These are phyloP conservation scores for Eupithecia abbreviata DNA, from an alignment of 2,888 invertebrate species.

Conservation along the genomic window DNA sequence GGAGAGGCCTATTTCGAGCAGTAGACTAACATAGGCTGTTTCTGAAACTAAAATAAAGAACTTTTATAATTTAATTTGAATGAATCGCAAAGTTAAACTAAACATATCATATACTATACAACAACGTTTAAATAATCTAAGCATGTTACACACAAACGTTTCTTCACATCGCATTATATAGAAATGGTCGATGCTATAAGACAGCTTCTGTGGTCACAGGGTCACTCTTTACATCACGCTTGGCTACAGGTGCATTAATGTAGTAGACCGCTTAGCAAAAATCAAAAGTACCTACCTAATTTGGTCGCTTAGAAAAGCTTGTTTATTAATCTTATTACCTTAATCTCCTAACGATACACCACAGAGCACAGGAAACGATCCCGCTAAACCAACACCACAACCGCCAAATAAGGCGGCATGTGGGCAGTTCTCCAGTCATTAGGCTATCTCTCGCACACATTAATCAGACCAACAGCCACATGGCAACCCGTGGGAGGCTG, in stretches of 20 bases:
- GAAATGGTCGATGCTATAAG: neutral
- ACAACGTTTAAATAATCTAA: too few relatives aligned
- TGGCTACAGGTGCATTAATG: neutral
- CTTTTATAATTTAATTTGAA: too few relatives aligned
- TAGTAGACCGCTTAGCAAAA: neutral
- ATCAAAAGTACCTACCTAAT: neutral
- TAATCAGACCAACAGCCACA: neutral
- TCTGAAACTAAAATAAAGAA: too few relatives aligned
- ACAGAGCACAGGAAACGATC: conserved; percentile 1
- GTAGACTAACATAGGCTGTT: too few relatives aligned
- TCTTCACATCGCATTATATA: neutral
- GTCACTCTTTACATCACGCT: too few relatives aligned
- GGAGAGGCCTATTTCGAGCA: too few relatives aligned
- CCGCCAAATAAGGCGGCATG: neutral
- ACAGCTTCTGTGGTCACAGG: neutral
- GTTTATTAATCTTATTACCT: neutral
- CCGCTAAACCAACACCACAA: neutral
- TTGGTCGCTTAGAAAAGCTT: neutral
- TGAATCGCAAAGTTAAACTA: neutral
- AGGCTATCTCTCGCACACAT: neutral
- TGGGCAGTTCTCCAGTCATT: conserved; percentile 4
- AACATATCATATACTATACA: too few relatives aligned
- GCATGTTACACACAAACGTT: neutral
- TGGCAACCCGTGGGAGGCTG: neutral
- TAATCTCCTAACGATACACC: neutral